Evolutionary conservation across 2,797 vertebrate genomes (phyloP).

Genomic region (Rhyacichthys aspro): DNA sequence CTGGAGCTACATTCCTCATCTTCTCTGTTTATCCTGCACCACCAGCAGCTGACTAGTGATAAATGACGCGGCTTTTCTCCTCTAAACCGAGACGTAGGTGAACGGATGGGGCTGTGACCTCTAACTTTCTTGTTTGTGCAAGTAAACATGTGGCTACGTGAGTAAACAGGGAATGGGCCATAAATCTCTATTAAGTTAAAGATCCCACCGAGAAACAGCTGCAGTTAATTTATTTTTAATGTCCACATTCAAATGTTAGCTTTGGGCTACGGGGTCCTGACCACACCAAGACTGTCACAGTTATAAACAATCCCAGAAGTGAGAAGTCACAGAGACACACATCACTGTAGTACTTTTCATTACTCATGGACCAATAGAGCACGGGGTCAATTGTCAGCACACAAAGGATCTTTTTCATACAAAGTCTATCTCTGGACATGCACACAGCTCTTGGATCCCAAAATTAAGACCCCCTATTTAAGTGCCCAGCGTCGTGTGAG

Average conservation of each 20-base stretch:
- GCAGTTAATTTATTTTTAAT: constrained; percentile 34
- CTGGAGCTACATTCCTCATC: constrained; percentile 57
- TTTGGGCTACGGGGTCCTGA: constrained; percentile 26
- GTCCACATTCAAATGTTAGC: constrained; percentile 38
- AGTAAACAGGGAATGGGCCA: constrained; percentile 37
- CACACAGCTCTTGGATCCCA: constrained; percentile 14
- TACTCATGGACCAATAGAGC: constrained; percentile 22
- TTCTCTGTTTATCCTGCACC: constrained; percentile 52
- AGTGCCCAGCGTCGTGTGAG: constrained; percentile 31
- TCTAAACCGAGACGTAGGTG: constrained; percentile 43
- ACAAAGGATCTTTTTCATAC: neutral
- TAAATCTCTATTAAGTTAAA: constrained; percentile 45
- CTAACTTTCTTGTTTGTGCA: constrained; percentile 33
- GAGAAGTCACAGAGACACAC: constrained; percentile 30
- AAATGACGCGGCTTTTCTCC: constrained; percentile 56
- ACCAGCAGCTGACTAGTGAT: constrained; percentile 60
- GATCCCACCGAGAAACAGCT: constrained; percentile 57
- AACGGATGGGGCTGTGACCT: constrained; percentile 34
- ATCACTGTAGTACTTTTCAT: constrained; percentile 9
- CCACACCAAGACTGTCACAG: constrained; percentile 39
- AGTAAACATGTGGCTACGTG: constrained; percentile 26
- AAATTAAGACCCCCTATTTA: constrained; percentile 48
- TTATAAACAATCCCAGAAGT: constrained; percentile 20
- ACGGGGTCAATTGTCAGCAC: neutral
- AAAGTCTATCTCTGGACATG: constrained; percentile 4